A percentile compares a stretch with the other conserved stretches of the same genome.
phyloP scores from a whole-genome alignment of 1,140 invertebrate genomes.

The Drosophila athabasca region DNA sequence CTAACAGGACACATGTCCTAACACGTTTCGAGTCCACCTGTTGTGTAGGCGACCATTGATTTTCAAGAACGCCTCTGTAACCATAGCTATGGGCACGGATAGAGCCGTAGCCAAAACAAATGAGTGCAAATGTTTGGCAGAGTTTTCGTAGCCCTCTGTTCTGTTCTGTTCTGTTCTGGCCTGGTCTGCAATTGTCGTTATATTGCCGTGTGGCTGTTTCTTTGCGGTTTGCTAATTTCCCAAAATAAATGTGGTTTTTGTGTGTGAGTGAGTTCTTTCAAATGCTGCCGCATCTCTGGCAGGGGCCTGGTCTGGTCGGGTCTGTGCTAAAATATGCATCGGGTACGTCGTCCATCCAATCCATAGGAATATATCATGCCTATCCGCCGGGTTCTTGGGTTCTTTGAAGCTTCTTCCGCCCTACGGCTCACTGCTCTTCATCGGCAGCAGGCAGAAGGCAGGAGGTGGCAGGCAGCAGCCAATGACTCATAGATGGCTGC shows the following conservation, averaged over 20 bases:
- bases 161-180: slow-evolving; percentile 13
- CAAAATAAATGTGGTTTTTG: slow-evolving; percentile 62
- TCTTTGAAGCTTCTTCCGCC: slow-evolving; percentile 51
- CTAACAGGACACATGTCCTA: slow-evolving; percentile 1
- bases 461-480: neutral
- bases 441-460: slow-evolving; percentile 12
- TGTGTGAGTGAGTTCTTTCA: neutral
- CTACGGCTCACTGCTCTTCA: slow-evolving; percentile 37
- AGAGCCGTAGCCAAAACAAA: slow-evolving; percentile 46
- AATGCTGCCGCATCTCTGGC: slow-evolving; percentile 4
- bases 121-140: slow-evolving; percentile 23
- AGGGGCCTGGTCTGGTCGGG: neutral
- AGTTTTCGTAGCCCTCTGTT: slow-evolving; percentile 18
- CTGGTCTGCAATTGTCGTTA: slow-evolving; percentile 14
- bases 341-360: slow-evolving; percentile 12
- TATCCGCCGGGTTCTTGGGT: slow-evolving; percentile 10
- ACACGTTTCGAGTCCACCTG: slow-evolving; percentile 32
- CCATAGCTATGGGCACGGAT: slow-evolving; percentile 25
- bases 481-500: slow-evolving; percentile 36
- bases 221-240: slow-evolving; percentile 69
- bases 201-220: slow-evolving; percentile 32
- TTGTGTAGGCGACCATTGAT: slow-evolving; percentile 47
- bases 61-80: slow-evolving; percentile 51
- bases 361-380: slow-evolving; percentile 15
- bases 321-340: slow-evolving; percentile 27